phyloP scores from a whole-genome alignment of 1,140 invertebrate species.

The Penaeus chinensis region DNA sequence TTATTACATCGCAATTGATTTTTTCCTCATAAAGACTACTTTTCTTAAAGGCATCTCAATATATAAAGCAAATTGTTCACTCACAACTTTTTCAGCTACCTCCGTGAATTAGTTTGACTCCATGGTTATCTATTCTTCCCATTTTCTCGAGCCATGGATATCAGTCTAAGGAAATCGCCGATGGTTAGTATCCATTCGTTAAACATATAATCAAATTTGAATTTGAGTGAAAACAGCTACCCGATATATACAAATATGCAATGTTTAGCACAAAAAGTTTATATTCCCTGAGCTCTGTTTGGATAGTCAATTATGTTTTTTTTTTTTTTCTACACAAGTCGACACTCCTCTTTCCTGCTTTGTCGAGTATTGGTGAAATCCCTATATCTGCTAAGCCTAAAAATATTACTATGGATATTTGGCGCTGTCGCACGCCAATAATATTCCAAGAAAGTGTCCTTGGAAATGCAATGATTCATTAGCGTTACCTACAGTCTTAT shows the following conservation, averaged over 20 bases:
- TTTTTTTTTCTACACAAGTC: background rate
- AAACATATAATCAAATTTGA: background rate
- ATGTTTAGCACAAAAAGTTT: no score
- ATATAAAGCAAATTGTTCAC: background rate
- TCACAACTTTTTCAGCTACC: background rate
- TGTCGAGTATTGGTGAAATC: background rate
- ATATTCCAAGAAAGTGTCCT: constrained; percentile 15
- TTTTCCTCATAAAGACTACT: background rate
- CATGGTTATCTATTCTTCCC: background rate
- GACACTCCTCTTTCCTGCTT: background rate
- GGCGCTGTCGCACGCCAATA: background rate
- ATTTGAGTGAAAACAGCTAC: background rate
- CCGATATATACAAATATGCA: constrained; percentile 5
- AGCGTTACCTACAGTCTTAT: no score
- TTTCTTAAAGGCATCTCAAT: background rate
- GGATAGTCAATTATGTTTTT: no score
- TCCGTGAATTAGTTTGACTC: background rate
- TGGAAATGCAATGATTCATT: no score
- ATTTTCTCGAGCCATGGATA: background rate
- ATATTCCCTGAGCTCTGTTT: background rate
- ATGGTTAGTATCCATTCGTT: background rate
- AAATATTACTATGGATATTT: background rate
- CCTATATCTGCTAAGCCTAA: background rate
- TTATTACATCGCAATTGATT: background rate
- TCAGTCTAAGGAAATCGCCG: background rate